These are phyloP conservation scores for Drosophila parabipectinata DNA, from an alignment of 1,140 invertebrate genomes.

Conservation along the genomic window DNA sequence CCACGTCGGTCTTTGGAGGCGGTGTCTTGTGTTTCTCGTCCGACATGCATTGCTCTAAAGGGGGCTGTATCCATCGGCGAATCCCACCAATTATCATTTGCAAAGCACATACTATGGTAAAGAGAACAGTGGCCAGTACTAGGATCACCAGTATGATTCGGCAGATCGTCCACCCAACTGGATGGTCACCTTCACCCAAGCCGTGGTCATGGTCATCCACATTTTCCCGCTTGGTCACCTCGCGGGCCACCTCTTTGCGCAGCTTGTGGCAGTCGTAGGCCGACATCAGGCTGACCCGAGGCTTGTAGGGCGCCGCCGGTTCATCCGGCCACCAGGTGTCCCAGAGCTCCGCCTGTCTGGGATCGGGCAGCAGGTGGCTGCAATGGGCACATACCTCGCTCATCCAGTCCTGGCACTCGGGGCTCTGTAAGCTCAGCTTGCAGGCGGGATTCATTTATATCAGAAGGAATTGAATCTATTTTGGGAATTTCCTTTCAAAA, in stretches of 20 bases:
- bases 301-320: constrained; percentile 15
- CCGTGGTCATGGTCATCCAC: neutral
- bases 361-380: constrained; percentile 23
- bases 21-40: neutral
- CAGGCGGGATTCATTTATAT: constrained; percentile 58
- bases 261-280: constrained; percentile 51
- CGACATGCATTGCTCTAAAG: neutral
- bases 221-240: neutral
- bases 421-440: constrained; percentile 30
- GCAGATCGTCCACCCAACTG: neutral
- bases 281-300: constrained; percentile 39
- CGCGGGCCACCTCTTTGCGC: constrained; percentile 27
- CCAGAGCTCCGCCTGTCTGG: constrained; percentile 45
- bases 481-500: neutral
- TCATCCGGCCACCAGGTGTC: constrained; percentile 56
- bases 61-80: neutral
- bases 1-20: neutral
- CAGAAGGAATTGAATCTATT: neutral
- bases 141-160: neutral
- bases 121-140: neutral
- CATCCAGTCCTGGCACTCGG: constrained; percentile 57
- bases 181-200: neutral
- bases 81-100: neutral
- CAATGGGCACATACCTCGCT: constrained; percentile 43
- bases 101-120: constrained; percentile 2